Base-by-base conservation (phyloP, 2,888 invertebrate species). In the Spisula solida region DNA sequence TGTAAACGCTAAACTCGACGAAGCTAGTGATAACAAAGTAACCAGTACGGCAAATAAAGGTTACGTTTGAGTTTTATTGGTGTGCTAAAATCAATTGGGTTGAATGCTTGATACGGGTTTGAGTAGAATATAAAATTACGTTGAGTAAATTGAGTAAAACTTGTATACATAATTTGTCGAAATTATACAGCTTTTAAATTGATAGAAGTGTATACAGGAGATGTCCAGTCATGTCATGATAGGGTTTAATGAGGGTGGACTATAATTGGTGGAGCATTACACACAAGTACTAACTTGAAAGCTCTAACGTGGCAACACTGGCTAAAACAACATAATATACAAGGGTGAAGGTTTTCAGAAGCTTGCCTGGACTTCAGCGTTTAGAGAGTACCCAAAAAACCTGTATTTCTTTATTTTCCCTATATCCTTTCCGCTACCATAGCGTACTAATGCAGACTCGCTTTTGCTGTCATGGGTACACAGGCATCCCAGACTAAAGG, bases 1-100 rank as follows among this genome's bases (percentile, higher is more conserved):
- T 90, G 89, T 89, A 89, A 89, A 91, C 81, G 88, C 86, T 51
- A 41, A 82, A 51, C 86, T 82, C 86, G 31, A 89, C 31, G 87
- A 87, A 89, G 48, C 78, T 81, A 56, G 48, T 79, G 90, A 87
- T 90, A 87, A 79, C 48, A 55, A 20, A 60, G 66, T 82, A 80
- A 80, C 34, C 20, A 48, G 34, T 47, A 31, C 47, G 10, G 60
- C 41, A 79, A 83, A 87, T 80, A 75, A 75, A 75, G 1, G 47
- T 25, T 29, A 20, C 31, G 41, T 60, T 34, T 55, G 34, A 82
- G 51, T 51, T 83, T 80, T 81, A 86, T 81, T 86, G 85, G 48
- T 51, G 25, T 14, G 5, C 70, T 81, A 86, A 86, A 81, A 80
- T 85, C 80, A 85, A 80, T 85, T 66, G 60, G 60, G 60, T 2